Evolutionary conservation across 2,888 invertebrate species (phyloP).

Genomic region (Flexamia atlantica): DNA sequence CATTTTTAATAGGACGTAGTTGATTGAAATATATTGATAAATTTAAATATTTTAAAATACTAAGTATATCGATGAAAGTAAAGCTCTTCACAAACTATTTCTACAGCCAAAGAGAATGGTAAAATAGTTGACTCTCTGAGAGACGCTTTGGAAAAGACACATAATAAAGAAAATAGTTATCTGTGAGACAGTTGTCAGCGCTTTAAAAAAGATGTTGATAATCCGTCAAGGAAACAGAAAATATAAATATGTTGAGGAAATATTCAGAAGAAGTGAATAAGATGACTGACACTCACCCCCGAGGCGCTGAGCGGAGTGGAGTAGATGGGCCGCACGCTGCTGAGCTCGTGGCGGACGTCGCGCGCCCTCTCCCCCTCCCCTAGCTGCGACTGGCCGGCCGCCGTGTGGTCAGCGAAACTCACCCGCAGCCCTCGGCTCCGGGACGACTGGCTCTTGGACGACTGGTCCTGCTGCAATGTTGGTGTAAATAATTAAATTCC

Average conservation of each 20-base stretch:
- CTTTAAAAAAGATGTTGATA: constrained; percentile 77
- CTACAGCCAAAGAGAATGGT: neutral
- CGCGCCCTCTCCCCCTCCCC: constrained; percentile 62
- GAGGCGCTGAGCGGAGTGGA: constrained; percentile 3
- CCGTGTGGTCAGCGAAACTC: constrained; percentile 67
- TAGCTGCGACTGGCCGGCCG: constrained; percentile 44
- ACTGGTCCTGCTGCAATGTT: constrained; percentile 22
- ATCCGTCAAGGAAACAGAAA: constrained; percentile 47
- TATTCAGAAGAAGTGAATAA: constrained; percentile 51
- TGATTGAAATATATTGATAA: too few species aligned
- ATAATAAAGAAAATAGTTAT: constrained; percentile 70
- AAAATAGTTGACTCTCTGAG: constrained; percentile 16
- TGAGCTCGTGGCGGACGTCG: constrained; percentile 56
- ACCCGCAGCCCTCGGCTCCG: constrained; percentile 65
- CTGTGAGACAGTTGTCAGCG: constrained; percentile 72
- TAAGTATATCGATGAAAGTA: too few species aligned
- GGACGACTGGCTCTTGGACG: constrained; percentile 60
- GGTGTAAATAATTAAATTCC: too few species aligned
- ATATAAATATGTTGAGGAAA: constrained; percentile 48
- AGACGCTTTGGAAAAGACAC: constrained; percentile 34
- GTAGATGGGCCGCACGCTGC: constrained; percentile 12
- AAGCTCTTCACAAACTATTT: too few species aligned
- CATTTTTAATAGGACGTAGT: too few species aligned
- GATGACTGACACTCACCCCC: constrained; percentile 40
- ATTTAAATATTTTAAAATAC: too few species aligned